Evolutionary conservation across 2,797 vertebrate species (phyloP).

Genomic region (Oreortyx pictus): DNA sequence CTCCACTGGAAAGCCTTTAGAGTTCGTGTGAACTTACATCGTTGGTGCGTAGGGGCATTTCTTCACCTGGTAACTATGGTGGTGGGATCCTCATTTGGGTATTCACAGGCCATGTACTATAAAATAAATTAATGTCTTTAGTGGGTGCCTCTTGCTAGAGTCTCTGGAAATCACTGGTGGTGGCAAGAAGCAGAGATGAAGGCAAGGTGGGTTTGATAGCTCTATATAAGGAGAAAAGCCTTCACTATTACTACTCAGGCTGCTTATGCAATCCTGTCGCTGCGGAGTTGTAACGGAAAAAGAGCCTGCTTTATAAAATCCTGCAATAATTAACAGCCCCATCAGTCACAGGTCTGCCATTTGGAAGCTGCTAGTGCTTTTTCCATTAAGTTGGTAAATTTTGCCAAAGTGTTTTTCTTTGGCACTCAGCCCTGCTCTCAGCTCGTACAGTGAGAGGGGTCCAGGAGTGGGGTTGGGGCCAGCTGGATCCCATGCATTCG

Average conservation of each 20-base stretch:
- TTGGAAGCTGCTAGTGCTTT: conserved; percentile 70
- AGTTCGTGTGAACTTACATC: background rate
- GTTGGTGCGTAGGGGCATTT: background rate
- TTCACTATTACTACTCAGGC: conserved; percentile 2
- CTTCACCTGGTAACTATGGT: background rate
- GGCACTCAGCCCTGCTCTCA: background rate
- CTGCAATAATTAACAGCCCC: conserved; percentile 61
- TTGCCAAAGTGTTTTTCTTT: conserved; percentile 72
- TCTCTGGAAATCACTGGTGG: background rate
- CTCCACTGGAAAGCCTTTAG: background rate
- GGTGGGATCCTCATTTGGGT: background rate
- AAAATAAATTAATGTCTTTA: background rate
- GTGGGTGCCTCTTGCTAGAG: background rate
- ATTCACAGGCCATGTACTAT: background rate
- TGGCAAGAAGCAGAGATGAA: background rate
- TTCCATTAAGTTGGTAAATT: conserved; percentile 70
- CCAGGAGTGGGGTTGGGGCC: conserved; percentile 41
- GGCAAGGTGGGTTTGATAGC: conserved; percentile 38
- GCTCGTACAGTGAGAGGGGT: background rate
- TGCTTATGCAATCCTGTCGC: conserved; percentile 16
- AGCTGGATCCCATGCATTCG: conserved; percentile 36
- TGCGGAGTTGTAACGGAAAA: conserved; percentile 48
- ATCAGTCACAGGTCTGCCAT: conserved; percentile 66
- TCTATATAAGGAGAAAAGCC: conserved; percentile 53
- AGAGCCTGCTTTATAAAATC: conserved; percentile 37